Conservation (phyloP, 2,888 invertebrate species). For the Hyposoter dolosus region DNA sequence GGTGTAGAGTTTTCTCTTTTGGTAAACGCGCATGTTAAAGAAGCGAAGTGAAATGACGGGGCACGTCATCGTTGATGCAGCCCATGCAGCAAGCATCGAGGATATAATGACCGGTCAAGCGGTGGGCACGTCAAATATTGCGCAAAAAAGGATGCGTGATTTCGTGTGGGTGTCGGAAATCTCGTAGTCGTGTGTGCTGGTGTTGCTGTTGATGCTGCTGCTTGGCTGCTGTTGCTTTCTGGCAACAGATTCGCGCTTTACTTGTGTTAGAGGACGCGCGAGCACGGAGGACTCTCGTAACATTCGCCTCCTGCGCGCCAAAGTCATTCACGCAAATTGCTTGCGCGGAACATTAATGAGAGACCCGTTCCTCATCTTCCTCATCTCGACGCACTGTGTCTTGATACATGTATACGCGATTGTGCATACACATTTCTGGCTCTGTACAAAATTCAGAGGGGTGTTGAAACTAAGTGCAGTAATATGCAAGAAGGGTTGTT, state of each 20-base stretch:
- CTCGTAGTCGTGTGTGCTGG: constrained; percentile 57
- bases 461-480: constrained; percentile 48
- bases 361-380: constrained; percentile 70
- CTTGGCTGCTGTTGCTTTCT: constrained; percentile 52
- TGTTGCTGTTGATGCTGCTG: constrained; percentile 28
- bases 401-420: constrained; percentile 8
- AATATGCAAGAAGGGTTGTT: constrained; percentile 32
- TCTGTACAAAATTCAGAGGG: constrained; percentile 41
- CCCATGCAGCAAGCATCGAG: constrained; percentile 68
- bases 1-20: constrained; percentile 61
- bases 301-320: constrained; percentile 64
- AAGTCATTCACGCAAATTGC: constrained; percentile 80
- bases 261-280: not conserved
- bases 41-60: constrained; percentile 57
- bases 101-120: constrained; percentile 76
- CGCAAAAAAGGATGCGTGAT: constrained; percentile 47
- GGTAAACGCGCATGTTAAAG: constrained; percentile 61
- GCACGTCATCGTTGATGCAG: constrained; percentile 46
- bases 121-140: constrained; percentile 57
- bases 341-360: constrained; percentile 78
- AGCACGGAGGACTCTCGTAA: constrained; percentile 56
- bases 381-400: constrained; percentile 31
- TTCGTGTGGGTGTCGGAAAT: constrained; percentile 75
- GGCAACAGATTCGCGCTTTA: constrained; percentile 50
- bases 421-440: constrained; percentile 13